A percentile compares a stretch with the other conserved stretches of the same genome.
phyloP scores from a whole-genome alignment of 2,888 invertebrate genomes.

The Tubiluchus corallicola region DNA sequence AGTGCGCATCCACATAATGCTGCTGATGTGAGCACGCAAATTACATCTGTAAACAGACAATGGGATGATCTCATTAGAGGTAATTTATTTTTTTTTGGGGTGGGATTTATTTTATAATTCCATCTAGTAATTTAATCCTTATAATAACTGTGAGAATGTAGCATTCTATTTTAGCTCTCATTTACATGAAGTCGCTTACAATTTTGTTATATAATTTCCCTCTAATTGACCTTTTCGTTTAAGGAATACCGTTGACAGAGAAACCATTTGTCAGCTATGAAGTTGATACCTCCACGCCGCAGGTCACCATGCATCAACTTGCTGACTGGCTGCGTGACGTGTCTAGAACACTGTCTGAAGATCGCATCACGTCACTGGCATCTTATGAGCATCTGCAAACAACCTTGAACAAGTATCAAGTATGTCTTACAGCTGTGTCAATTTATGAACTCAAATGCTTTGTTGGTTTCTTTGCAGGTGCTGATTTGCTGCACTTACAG shows the following conservation, averaged over 20 bases:
- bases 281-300: background rate
- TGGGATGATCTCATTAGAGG: background rate
- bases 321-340: background rate
- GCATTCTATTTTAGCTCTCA: too few species aligned
- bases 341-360: background rate
- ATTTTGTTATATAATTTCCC: too few species aligned
- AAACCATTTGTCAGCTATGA: constrained; percentile 1
- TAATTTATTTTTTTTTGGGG: too few species aligned
- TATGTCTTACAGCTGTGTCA: too few species aligned
- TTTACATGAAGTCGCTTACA: too few species aligned
- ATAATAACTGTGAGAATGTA: too few species aligned
- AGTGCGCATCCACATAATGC: background rate
- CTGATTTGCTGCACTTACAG: too few species aligned
- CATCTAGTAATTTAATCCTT: too few species aligned
- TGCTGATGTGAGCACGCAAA: background rate
- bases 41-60: background rate
- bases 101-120: too few species aligned
- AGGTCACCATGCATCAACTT: background rate
- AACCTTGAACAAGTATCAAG: constrained; percentile 1
- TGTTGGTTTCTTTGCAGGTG: too few species aligned
- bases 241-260: background rate
- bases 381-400: background rate
- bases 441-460: too few species aligned
- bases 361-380: background rate
- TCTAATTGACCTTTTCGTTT: too few species aligned